These are phyloP conservation scores for Leptopilina drosophilae DNA, from an alignment of 2,888 invertebrate species.

Conservation along the genomic window DNA sequence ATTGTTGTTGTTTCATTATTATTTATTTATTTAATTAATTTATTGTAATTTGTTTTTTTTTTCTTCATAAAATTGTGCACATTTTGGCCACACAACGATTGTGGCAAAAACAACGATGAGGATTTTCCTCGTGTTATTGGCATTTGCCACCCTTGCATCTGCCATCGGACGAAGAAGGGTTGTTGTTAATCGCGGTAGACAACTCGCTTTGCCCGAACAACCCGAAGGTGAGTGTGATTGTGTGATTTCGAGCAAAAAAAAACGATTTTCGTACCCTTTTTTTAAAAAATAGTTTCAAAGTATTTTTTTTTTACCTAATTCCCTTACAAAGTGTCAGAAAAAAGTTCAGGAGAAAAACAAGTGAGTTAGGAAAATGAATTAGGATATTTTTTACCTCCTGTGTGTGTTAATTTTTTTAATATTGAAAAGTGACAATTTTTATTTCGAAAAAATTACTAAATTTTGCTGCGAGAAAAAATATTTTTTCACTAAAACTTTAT, in stretches of 20 bases:
- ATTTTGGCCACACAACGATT: background rate
- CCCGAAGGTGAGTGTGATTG: slow-evolving; percentile 63
- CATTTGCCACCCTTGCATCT: slow-evolving; percentile 54
- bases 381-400: too few species aligned
- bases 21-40: too few species aligned
- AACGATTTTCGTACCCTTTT: background rate
- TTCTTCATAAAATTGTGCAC: slow-evolving; percentile 12
- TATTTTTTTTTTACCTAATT: slow-evolving; percentile 2
- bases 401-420: too few species aligned
- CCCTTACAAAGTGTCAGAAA: background rate
- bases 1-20: too few species aligned
- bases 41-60: background rate
- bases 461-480: too few species aligned
- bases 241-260: background rate
- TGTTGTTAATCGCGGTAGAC: slow-evolving; percentile 58
- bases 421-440: too few species aligned
- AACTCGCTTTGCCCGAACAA: slow-evolving; percentile 62
- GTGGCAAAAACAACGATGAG: slow-evolving; percentile 55
- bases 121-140: slow-evolving; percentile 58
- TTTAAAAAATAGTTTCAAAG: too few species aligned
- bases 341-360: background rate
- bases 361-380: too few species aligned
- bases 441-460: too few species aligned
- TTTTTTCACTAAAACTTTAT: too few species aligned
- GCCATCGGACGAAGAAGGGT: slow-evolving; percentile 50